Conservation (phyloP, 92 coral and sea anemone species). For the Anthopleura xanthogrammica region DNA sequence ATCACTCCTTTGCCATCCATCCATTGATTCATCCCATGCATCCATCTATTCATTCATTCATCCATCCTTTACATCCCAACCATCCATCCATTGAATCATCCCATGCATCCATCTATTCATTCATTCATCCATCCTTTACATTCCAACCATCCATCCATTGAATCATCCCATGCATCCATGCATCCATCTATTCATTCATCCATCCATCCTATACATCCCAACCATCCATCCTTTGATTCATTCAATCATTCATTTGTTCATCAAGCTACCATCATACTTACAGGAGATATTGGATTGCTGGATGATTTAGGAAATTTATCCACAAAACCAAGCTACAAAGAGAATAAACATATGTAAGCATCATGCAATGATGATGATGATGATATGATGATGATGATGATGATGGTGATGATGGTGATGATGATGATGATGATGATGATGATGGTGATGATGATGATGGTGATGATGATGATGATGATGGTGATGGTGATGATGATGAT, state of each 20-base stretch:
- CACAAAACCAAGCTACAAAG: constrained; percentile 66
- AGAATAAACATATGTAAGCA: background rate
- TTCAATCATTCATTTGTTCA: background rate
- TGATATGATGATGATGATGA: no score
- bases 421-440: no score
- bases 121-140: background rate
- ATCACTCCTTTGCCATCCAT: background rate
- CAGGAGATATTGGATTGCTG: background rate
- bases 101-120: background rate
- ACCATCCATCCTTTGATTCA: background rate
- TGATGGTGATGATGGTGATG: no score
- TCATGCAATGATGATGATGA: background rate
- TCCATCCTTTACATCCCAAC: no score
- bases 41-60: background rate
- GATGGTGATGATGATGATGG: no score
- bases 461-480: no score
- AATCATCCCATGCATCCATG: background rate
- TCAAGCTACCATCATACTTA: background rate
- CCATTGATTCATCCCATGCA: background rate
- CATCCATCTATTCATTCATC: background rate
- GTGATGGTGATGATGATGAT: no score
- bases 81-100: background rate
- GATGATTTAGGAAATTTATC: constrained; percentile 38
- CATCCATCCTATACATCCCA: background rate
- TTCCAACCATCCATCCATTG: background rate